These are phyloP conservation scores for Cydia pomonella DNA, from an alignment of 1,140 invertebrate species.

Conservation along the genomic window DNA sequence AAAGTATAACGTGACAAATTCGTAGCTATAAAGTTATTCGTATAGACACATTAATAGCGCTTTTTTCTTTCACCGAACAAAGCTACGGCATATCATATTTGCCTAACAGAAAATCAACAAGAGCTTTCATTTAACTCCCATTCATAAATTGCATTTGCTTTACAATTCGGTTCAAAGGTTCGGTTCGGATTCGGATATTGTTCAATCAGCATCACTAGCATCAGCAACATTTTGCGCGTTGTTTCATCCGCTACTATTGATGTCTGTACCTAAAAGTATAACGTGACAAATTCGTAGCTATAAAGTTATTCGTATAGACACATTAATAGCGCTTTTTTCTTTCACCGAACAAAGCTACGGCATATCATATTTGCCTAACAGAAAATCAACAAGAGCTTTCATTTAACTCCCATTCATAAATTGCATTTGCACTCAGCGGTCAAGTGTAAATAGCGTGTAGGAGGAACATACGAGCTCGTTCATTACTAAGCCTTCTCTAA, in stretches of 20 bases:
- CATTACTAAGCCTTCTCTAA: slow-evolving; percentile 54
- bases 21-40: neutral
- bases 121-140: slow-evolving; percentile 15
- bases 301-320: neutral
- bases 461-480: slow-evolving; percentile 44
- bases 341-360: neutral
- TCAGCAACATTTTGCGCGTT: neutral
- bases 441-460: slow-evolving; percentile 46
- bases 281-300: neutral
- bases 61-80: neutral
- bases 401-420: slow-evolving; percentile 38
- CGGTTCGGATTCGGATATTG: too few species aligned
- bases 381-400: slow-evolving; percentile 15
- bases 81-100: neutral
- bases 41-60: neutral
- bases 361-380: slow-evolving; percentile 12
- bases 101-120: slow-evolving; percentile 16
- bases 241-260: too few species aligned
- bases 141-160: slow-evolving; percentile 47
- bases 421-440: slow-evolving; percentile 47
- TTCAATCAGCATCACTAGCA: neutral
- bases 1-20: too few species aligned
- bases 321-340: neutral
- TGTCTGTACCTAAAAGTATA: too few species aligned
- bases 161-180: too few species aligned